Percentiles rank a stretch among this genome's conserved stretches.
Evolutionary conservation across 2,888 invertebrate species (phyloP).

Genomic region (Oligia fasciuncula): DNA sequence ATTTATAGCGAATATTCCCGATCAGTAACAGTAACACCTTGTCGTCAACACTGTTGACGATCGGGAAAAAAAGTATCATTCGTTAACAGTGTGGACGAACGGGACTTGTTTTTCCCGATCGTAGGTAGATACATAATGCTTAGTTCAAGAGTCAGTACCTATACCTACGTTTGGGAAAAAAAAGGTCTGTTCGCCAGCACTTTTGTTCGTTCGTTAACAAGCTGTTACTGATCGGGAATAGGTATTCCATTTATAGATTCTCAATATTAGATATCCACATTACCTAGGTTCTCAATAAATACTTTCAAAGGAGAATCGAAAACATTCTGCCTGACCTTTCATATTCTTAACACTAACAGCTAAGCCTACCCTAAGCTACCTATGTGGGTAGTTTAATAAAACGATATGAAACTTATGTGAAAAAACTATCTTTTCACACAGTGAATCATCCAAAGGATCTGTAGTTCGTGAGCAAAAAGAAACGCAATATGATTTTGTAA

Average conservation of each 20-base stretch:
- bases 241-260: not conserved
- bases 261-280: not conserved
- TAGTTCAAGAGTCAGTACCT: too few species aligned
- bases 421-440: conserved; percentile 12
- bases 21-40: too few species aligned
- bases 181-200: not conserved
- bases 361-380: not conserved
- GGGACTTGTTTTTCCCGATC: too few species aligned
- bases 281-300: not conserved
- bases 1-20: not conserved
- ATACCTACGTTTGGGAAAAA: too few species aligned
- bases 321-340: not conserved
- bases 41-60: too few species aligned
- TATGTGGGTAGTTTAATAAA: conserved; percentile 3
- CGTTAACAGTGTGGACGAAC: too few species aligned
- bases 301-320: not conserved
- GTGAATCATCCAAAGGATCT: conserved; percentile 28
- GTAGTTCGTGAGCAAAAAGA: conserved; percentile 69
- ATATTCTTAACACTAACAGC: not conserved
- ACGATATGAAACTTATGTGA: not conserved
- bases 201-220: not conserved
- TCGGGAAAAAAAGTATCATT: too few species aligned
- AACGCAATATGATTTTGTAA: conserved; percentile 83
- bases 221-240: not conserved
- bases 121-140: too few species aligned